These are phyloP conservation scores for Alligator mississippiensis DNA, from an alignment of 2,113 vertebrate species.

Conservation along the genomic window DNA sequence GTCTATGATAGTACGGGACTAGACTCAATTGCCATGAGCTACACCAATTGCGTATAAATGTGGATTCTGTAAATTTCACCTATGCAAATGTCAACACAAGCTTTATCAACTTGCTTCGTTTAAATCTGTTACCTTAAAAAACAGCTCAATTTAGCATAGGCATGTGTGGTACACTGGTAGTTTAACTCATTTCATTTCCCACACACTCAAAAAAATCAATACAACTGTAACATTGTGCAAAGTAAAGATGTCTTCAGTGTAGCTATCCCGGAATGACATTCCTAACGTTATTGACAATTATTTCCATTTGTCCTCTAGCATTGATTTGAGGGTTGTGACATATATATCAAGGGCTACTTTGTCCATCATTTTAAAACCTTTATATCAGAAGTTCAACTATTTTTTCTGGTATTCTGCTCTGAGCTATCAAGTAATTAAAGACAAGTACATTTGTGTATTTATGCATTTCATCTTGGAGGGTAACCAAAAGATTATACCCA, in stretches of 20 bases:
- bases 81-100: background rate
- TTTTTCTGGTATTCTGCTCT: conserved; percentile 63
- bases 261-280: conserved; percentile 68
- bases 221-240: conserved; percentile 37
- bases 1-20: background rate
- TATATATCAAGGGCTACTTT: conserved; percentile 23
- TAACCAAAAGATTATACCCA: conserved; percentile 53
- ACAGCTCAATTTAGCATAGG: background rate
- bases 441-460: conserved; percentile 60
- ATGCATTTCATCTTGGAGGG: conserved; percentile 48
- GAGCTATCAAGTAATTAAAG: conserved; percentile 57
- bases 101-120: background rate
- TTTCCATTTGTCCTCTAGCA: conserved; percentile 55
- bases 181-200: conserved; percentile 23
- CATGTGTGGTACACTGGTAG: conserved; percentile 14
- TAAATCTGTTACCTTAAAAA: background rate
- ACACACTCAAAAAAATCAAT: background rate
- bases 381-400: conserved; percentile 31
- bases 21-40: background rate
- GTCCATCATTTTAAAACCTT: conserved; percentile 19
- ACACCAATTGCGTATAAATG: background rate
- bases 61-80: background rate
- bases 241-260: conserved; percentile 42
- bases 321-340: conserved; percentile 13
- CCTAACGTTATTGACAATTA: conserved; percentile 74